These are phyloP conservation scores for Plecotus auritus DNA, from an alignment of 2,113 vertebrate genomes.

Conservation along the genomic window DNA sequence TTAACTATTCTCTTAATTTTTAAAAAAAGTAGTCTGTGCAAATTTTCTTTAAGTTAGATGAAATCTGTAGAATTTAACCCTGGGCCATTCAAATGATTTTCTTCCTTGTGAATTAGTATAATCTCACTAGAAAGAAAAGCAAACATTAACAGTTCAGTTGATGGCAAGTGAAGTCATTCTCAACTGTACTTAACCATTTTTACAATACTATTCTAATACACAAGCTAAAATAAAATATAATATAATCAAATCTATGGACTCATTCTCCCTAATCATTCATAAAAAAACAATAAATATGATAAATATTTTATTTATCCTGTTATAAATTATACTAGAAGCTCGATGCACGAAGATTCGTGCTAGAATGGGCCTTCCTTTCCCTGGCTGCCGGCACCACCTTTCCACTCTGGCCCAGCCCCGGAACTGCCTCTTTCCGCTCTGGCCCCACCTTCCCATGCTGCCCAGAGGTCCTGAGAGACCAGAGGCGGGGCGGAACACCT, in stretches of 20 bases:
- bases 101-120: not conserved
- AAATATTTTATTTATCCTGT: constrained; percentile 28
- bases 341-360: no score
- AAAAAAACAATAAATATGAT: not conserved
- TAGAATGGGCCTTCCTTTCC: no score
- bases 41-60: not conserved
- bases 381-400: no score
- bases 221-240: not conserved
- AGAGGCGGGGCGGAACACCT: no score
- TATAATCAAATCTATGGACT: not conserved
- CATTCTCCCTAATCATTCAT: not conserved
- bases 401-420: no score
- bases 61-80: not conserved
- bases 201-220: not conserved
- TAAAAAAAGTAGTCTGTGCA: not conserved
- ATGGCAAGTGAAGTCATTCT: constrained; percentile 9
- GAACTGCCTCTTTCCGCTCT: no score
- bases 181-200: not conserved
- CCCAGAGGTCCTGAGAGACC: no score
- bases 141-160: not conserved
- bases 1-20: not conserved
- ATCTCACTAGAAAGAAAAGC: constrained; percentile 15
- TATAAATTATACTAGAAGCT: not conserved
- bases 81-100: constrained; percentile 12
- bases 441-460: no score